Conservation (phyloP, 2,113 vertebrate species). For the Megaceryle torquata region DNA sequence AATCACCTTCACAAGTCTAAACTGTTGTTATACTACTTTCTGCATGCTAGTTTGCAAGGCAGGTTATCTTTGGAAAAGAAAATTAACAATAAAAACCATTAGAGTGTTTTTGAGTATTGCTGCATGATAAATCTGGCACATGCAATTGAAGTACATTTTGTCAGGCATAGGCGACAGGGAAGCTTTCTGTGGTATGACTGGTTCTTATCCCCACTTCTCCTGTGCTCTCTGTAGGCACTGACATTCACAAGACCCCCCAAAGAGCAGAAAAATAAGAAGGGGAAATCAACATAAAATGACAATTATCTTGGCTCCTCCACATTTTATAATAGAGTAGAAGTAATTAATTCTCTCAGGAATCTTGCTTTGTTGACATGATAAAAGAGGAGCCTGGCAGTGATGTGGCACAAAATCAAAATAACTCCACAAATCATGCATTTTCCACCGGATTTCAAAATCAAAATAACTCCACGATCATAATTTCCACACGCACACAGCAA, state of each 20-base stretch:
- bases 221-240: constrained; percentile 47
- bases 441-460: constrained; percentile 57
- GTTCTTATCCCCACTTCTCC: constrained; percentile 41
- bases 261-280: constrained; percentile 47
- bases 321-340: constrained; percentile 48
- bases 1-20: background rate
- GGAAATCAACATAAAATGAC: constrained; percentile 64
- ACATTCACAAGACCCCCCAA: constrained; percentile 50
- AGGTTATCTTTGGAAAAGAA: background rate
- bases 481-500: background rate
- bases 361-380: constrained; percentile 67
- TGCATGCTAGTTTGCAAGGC: background rate
- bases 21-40: background rate
- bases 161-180: constrained; percentile 1
- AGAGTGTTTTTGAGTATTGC: constrained; percentile 35
- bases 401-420: constrained; percentile 68
- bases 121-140: constrained; percentile 35
- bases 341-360: constrained; percentile 67
- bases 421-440: constrained; percentile 57
- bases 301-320: constrained; percentile 57
- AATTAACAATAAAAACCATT: constrained; percentile 39
- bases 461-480: constrained; percentile 54
- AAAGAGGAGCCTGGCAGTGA: constrained; percentile 61
- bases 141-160: constrained; percentile 57
- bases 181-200: background rate